A percentile compares a stretch with the other conserved stretches of the same genome.
phyloP scores from a whole-genome alignment of 2,888 invertebrate genomes.

The Ectropis crepuscularia region DNA sequence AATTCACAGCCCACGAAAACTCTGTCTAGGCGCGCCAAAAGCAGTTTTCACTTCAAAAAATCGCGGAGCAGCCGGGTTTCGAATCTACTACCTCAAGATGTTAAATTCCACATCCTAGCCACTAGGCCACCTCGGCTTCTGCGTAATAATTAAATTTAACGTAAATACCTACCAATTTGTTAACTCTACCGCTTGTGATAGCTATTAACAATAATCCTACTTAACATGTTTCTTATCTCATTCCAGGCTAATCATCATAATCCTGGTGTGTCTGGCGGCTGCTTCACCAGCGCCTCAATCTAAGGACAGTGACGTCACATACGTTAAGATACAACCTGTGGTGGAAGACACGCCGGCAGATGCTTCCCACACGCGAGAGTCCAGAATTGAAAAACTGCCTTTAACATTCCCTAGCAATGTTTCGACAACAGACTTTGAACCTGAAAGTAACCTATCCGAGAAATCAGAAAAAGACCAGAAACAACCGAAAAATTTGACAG shows the following conservation, averaged over 20 bases:
- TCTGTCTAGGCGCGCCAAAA: no score
- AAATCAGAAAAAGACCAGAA: background rate
- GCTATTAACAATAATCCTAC: no score
- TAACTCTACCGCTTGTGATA: no score
- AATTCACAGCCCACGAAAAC: no score
- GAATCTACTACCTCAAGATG: no score
- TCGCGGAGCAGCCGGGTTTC: no score
- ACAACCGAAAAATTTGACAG: conserved; percentile 4
- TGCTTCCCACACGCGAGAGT: conserved; percentile 42
- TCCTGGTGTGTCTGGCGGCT: conserved; percentile 51
- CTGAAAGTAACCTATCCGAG: conserved; percentile 9
- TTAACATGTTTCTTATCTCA: conserved; percentile 2
- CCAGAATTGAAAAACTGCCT: conserved; percentile 60
- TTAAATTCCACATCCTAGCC: no score
- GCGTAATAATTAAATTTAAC: no score
- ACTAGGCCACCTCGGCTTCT: no score
- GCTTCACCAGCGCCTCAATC: conserved; percentile 63
- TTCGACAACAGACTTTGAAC: conserved; percentile 16
- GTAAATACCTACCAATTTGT: no score
- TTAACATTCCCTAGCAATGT: conserved; percentile 50
- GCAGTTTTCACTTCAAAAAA: no score
- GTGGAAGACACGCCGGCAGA: conserved; percentile 38
- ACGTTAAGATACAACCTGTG: conserved; percentile 60
- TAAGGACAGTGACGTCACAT: conserved; percentile 61
- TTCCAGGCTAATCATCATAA: conserved; percentile 59